Conservation (phyloP, 2,797 vertebrate species). For the Steatocranus sp. region DNA sequence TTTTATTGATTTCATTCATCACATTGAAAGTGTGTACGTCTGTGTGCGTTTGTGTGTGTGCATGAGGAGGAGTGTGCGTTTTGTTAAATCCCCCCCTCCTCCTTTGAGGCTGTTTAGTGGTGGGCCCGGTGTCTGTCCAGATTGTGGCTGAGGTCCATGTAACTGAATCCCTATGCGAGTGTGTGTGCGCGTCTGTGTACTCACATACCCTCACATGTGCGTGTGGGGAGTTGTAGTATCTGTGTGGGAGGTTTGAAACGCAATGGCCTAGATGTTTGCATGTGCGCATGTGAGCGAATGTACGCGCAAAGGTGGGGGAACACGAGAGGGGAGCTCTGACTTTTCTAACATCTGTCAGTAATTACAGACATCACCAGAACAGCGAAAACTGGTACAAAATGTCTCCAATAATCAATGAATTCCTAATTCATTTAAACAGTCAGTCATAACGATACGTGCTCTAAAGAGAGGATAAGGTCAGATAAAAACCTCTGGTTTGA, state of each 20-base stretch:
- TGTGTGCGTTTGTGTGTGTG: neutral
- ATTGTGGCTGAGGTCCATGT: slow-evolving; percentile 64
- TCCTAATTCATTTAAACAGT: slow-evolving; percentile 13
- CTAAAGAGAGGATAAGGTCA: neutral
- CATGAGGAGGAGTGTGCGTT: slow-evolving; percentile 6
- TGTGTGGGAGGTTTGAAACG: slow-evolving; percentile 72
- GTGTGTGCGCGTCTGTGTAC: neutral
- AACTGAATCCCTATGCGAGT: slow-evolving; percentile 60
- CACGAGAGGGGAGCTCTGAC: slow-evolving; percentile 31
- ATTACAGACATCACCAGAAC: slow-evolving; percentile 65
- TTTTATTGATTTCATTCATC: slow-evolving; percentile 74
- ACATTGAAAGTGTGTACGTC: slow-evolving; percentile 45
- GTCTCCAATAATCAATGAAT: slow-evolving; percentile 18
- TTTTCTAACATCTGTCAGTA: slow-evolving; percentile 65
- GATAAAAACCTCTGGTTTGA: neutral
- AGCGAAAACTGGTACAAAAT: slow-evolving; percentile 50
- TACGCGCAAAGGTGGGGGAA: neutral
- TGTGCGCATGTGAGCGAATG: neutral
- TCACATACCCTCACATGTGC: slow-evolving; percentile 9
- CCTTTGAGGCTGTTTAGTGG: slow-evolving; percentile 59
- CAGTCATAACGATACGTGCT: neutral
- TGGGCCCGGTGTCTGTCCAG: slow-evolving; percentile 65
- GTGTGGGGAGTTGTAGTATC: slow-evolving; percentile 38
- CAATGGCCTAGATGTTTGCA: slow-evolving; percentile 23
- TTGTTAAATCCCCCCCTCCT: slow-evolving; percentile 35